Percentiles rank a stretch among this genome's conserved stretches.
Conservation (phyloP, 2,797 vertebrate species). For the Apodemus agrarius region DNA sequence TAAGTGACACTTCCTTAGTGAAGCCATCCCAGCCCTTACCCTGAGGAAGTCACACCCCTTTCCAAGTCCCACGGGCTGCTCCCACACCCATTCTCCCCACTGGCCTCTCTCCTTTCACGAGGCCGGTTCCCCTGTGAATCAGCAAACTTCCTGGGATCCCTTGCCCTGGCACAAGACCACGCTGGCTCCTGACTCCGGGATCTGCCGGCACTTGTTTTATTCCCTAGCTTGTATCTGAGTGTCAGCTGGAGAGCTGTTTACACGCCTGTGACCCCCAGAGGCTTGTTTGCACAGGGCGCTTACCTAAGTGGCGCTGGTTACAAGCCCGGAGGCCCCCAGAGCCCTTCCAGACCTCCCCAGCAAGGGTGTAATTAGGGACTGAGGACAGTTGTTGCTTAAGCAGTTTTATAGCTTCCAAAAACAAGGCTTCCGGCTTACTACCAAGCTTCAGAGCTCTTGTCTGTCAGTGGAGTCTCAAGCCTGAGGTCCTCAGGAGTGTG, state of each 20-base stretch:
- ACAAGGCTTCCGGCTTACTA: slow-evolving; percentile 75
- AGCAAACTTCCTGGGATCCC: neutral
- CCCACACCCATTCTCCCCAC: neutral
- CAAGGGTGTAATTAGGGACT: slow-evolving; percentile 76
- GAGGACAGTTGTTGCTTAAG: slow-evolving; percentile 50
- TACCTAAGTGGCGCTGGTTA: slow-evolving; percentile 75
- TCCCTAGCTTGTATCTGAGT: neutral
- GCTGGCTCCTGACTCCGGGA: neutral
- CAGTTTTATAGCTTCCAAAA: slow-evolving; percentile 79
- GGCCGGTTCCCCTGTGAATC: rapidly evolving
- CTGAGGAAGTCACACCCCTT: neutral
- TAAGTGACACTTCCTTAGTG: neutral
- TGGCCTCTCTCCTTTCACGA: rapidly evolving
- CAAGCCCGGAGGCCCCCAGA: slow-evolving; percentile 73
- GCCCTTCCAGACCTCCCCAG: slow-evolving; percentile 69
- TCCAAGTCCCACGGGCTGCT: neutral
- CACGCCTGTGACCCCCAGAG: slow-evolving; percentile 74
- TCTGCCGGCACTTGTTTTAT: neutral
- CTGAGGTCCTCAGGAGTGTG: slow-evolving; percentile 53
- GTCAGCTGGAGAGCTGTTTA: slow-evolving; percentile 80
- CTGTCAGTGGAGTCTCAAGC: slow-evolving; percentile 64
- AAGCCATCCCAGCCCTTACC: rapidly evolving
- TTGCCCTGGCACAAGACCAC: neutral
- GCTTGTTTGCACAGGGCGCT: slow-evolving; percentile 81
- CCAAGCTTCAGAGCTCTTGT: slow-evolving; percentile 67